These are phyloP conservation scores for Linyphia triangularis DNA, from an alignment of 2,888 invertebrate species.

Conservation along the genomic window DNA sequence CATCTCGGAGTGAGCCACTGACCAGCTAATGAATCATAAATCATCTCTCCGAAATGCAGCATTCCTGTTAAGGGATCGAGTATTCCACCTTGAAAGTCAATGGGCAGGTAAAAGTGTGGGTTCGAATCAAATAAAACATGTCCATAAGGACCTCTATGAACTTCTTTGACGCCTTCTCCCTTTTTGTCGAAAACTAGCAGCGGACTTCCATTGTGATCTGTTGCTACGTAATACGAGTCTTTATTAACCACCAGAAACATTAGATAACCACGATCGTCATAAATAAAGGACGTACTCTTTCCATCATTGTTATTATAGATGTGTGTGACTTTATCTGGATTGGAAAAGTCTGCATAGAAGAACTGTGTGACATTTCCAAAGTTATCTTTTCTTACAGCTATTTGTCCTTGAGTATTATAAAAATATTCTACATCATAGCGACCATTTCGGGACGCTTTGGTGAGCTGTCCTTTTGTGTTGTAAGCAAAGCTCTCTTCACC, in stretches of 20 bases:
- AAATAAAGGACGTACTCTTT: conserved; percentile 90
- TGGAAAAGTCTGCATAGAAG: conserved; percentile 92
- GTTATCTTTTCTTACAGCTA: conserved; percentile 94
- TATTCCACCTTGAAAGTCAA: conserved; percentile 83
- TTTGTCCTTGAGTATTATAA: conserved; percentile 92
- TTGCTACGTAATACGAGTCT: conserved; percentile 90
- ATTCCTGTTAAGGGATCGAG: conserved; percentile 92
- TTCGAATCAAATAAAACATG: conserved; percentile 92
- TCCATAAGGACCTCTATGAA: conserved; percentile 94
- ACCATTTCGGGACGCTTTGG: conserved; percentile 89
- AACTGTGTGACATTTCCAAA: conserved; percentile 95
- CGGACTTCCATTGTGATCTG: conserved; percentile 95
- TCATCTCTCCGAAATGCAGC: conserved; percentile 87
- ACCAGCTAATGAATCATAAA: conserved; percentile 95
- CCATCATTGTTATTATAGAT: conserved; percentile 92
- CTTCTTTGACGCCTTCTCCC: conserved; percentile 93
- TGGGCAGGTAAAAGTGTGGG: conserved; percentile 87
- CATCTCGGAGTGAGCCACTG: conserved; percentile 98
- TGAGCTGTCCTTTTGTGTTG: conserved; percentile 94
- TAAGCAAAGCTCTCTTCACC: conserved; percentile 96
- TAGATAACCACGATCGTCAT: conserved; percentile 88
- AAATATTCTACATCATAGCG: conserved; percentile 95
- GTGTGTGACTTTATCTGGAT: conserved; percentile 91
- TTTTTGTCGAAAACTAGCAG: conserved; percentile 93
- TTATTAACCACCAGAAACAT: conserved; percentile 88